Evolutionary conservation across 2,888 invertebrate species (phyloP), one percentile per base, ranked within the genome.

Genomic region (Hybos culiciformis): DNA sequence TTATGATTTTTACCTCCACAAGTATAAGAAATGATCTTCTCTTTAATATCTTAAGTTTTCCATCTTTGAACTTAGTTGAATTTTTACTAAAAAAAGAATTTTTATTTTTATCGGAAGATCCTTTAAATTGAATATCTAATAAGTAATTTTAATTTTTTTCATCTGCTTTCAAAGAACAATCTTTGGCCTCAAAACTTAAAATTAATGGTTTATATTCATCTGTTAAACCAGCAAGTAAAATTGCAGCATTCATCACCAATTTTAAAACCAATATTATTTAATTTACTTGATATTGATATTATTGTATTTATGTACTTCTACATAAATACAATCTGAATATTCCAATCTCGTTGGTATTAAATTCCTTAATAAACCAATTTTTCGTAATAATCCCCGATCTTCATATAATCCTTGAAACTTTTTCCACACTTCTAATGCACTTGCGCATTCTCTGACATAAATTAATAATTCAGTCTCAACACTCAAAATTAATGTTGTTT

Each of bases 321-420:
- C 45, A 45, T 45, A 23, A 26, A 42, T 32, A n/a, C n/a, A n/a
- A 29, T 42, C 45, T 32, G 42, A 38, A 38, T 32, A 20, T 21
- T 45, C 41, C 12, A 45, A 39, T 38, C 42, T 32, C 41, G 42
- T 45, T 17, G 42, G 42, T n/a, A 42, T 41, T 24, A 45, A 34
- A 4, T 32, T 38, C 7, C 45, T 33, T 26, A 45, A 20, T 18
- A 42, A 42, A 14, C 45, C 42, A 19, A 39, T 42, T 36, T 42
- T 42, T 7, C 42, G 20, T 39, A 45, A 39, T 21, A 39, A 33
- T 15, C 42, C 45, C n/a, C 45, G 42, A 45, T 45, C 39, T 32
- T 42, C 42, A 31, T 45, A 42, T 36, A 46, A 7, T 26, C 7
- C 7, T 26, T 4, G 26, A 26, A 26, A 26, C 9, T 9, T 26